Evolutionary conservation across 2,797 vertebrate genomes (phyloP).

Genomic region (Spinus olivaceus): DNA sequence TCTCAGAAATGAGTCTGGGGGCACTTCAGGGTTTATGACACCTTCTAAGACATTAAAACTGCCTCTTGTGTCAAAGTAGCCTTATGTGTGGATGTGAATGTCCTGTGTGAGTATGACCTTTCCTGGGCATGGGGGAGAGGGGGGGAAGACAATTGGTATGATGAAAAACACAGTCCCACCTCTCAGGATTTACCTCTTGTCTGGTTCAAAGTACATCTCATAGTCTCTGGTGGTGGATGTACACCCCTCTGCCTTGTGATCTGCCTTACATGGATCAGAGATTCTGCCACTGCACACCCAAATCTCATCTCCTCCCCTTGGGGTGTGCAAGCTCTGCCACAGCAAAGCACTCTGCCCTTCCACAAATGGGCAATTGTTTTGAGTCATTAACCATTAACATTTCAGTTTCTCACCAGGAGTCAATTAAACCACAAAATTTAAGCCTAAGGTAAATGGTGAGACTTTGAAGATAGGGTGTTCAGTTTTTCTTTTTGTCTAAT

Average conservation of each 20-base stretch:
- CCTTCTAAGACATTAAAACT: not conserved
- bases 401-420: not conserved
- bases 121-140: not conserved
- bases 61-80: rapidly evolving
- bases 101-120: not conserved
- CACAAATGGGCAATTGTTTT: not conserved
- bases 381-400: not conserved
- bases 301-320: not conserved
- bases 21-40: not conserved
- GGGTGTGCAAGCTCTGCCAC: not conserved
- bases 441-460: not conserved
- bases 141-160: not conserved
- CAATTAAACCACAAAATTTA: not conserved
- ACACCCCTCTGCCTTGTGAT: not conserved
- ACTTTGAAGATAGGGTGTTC: not conserved
- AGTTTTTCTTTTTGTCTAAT: not conserved
- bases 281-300: not conserved
- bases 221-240: not conserved
- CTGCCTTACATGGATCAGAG: not conserved
- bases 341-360: not conserved
- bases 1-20: not conserved
- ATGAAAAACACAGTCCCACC: not conserved
- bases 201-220: not conserved
- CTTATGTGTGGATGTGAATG: not conserved
- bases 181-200: too few species aligned